Conservation (phyloP, 2,797 vertebrate genomes). For the Enteromius paludinosus region DNA sequence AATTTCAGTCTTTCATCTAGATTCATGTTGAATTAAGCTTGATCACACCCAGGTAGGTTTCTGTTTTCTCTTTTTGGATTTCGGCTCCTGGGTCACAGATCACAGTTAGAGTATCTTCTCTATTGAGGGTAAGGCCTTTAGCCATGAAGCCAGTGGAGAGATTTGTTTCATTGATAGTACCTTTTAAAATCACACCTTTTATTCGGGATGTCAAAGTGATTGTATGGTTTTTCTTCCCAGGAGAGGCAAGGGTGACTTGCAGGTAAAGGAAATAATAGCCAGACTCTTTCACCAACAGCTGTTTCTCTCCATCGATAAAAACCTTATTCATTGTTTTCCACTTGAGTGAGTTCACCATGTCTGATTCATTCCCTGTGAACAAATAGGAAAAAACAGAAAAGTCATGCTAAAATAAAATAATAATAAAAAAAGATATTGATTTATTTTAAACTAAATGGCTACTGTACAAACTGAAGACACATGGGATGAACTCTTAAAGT, state of each 20-base stretch:
- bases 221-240: accelerated
- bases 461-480: not conserved
- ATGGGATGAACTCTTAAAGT: not conserved
- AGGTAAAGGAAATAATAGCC: conserved; percentile 73
- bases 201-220: accelerated
- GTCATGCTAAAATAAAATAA: not conserved
- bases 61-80: conserved; percentile 9
- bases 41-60: conserved; percentile 65
- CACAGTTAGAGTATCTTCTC: not conserved
- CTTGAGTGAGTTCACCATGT: accelerated
- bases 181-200: not conserved
- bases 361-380: not conserved
- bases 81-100: accelerated
- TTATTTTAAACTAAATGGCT: not conserved
- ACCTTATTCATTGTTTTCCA: accelerated
- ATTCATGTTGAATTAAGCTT: not conserved
- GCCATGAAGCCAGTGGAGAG: conserved; percentile 68
- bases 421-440: too few relatives aligned
- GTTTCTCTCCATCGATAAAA: accelerated
- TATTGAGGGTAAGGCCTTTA: not conserved
- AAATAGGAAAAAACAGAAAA: not conserved
- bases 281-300: conserved; percentile 39
- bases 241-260: conserved; percentile 56
- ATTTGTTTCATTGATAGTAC: conserved; percentile 13
- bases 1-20: not conserved